Conservation (phyloP, 2,113 vertebrate species). For the Chamaetylas fuelleborni region DNA sequence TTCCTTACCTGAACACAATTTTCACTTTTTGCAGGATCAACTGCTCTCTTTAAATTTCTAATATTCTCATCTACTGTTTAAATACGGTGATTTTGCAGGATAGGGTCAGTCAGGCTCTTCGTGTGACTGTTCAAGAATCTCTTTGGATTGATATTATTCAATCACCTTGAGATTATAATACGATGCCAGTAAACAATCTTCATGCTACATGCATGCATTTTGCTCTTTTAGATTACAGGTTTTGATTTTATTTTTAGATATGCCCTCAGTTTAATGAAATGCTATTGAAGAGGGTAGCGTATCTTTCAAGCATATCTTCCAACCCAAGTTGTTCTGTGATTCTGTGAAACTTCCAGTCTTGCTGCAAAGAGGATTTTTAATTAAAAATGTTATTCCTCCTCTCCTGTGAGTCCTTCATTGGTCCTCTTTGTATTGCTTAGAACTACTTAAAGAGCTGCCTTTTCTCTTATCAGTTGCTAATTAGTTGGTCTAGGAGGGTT, state of each 20-base stretch:
- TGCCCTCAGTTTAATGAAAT: not conserved
- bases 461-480: not conserved
- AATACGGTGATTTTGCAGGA: not conserved
- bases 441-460: not conserved
- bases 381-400: not conserved
- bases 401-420: not conserved
- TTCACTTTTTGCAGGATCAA: not conserved
- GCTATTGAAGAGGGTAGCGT: not conserved
- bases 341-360: not conserved
- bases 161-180: not conserved
- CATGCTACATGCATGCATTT: not conserved
- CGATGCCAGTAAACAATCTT: not conserved
- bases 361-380: not conserved
- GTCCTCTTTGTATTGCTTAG: not conserved
- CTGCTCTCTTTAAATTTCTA: not conserved
- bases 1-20: not conserved
- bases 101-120: fast-evolving
- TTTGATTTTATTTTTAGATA: not conserved
- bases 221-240: not conserved
- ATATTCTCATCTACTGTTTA: not conserved
- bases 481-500: not conserved
- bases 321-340: not conserved
- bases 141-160: not conserved
- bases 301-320: not conserved
- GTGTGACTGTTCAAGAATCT: not conserved